Evolutionary conservation across 2,113 vertebrate genomes (phyloP), one percentile per base, ranked within the genome.

Genomic region (Bucco capensis): DNA sequence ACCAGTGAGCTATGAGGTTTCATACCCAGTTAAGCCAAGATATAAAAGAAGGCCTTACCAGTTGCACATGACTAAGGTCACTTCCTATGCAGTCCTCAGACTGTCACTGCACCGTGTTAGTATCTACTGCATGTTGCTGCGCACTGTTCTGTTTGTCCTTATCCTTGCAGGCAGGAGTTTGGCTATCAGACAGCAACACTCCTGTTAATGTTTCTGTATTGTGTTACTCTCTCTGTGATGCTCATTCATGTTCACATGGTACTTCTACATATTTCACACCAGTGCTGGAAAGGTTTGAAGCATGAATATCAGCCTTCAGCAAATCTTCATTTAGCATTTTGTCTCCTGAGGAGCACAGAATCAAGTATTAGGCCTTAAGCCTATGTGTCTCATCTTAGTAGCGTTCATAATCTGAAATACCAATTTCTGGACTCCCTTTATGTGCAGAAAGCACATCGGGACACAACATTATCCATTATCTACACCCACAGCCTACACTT

Each of bases 401-500:
- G 21, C 28, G 24, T 37, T 86, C 19, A 18, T 33, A 78, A 66
- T 88, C 67, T 35, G 76, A 74, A 64, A 70, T 42, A 37, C 66
- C 38, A 31, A 8, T 70, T 75, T 89, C 50, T 91, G 25, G 46
- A 42, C 18, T 75, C 24, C 19, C 28, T 80, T 88, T 49, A 40
- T 67, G 33, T 86, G 14, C 13, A 85, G 70, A 83, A 90, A 72
- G 22, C 31, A 88, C 53, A 82, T 88, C 78, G 82, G 76, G 80
- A 72, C 11, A 56, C 40, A 90, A 31, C 54, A 50, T 54, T 76
- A 19, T 21, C 14, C 70, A 38, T 5, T 86, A 94, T 75, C 83
- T 79, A 69, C 46, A 90, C 14, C 8, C 14, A 30, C 49, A 61
- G 33, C 25, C 70, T 78, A 50, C 31, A 30, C 37, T 93, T 75